phyloP scores from a whole-genome alignment of 2,797 vertebrate species.

The Gadopsis bispinosus region DNA sequence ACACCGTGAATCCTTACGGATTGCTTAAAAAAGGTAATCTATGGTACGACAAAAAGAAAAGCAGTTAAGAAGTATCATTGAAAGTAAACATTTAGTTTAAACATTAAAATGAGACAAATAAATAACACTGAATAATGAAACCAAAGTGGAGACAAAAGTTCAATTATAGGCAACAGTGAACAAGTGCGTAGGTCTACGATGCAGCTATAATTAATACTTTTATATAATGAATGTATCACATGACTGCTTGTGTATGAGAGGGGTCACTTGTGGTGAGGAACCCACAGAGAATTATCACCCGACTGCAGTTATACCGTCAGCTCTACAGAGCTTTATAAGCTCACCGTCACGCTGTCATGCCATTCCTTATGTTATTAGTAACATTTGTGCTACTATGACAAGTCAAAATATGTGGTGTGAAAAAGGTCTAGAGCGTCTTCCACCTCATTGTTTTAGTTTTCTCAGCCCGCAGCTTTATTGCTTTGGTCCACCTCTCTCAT shows the following conservation, averaged over 20 bases:
- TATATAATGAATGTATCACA: background rate
- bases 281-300: background rate
- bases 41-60: background rate
- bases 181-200: background rate
- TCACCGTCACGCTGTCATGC: conserved; percentile 3
- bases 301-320: background rate
- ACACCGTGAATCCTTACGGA: background rate
- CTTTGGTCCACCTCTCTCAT: background rate
- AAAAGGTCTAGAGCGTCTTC: background rate
- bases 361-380: background rate
- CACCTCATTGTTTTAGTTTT: background rate
- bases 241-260: background rate
- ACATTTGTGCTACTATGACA: background rate
- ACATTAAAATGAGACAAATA: background rate
- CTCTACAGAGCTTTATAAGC: conserved; percentile 8
- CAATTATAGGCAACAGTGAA: conserved; percentile 23
- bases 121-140: conserved; percentile 6
- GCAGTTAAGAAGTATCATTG: background rate
- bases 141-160: conserved; percentile 12
- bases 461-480: background rate
- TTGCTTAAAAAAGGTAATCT: background rate
- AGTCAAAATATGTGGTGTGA: background rate
- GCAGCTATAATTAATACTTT: conserved; percentile 17
- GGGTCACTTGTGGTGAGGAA: background rate
- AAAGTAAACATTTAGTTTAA: background rate